A percentile compares a stretch with the other conserved stretches of the same genome.
phyloP scores from a whole-genome alignment of 2,113 vertebrate genomes.

The Coptodon rendalli region DNA sequence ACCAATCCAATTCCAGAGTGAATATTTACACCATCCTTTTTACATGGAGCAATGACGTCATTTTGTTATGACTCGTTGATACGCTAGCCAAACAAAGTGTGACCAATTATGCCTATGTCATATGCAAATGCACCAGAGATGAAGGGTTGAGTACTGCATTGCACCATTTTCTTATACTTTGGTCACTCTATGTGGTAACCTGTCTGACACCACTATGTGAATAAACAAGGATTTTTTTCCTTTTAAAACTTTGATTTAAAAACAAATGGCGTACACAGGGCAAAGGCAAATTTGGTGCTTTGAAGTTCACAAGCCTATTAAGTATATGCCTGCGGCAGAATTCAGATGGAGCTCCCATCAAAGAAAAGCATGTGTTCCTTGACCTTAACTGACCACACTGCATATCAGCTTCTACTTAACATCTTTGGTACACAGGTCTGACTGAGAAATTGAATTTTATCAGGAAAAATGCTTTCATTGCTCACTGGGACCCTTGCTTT shows the following conservation, averaged over 20 bases:
- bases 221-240: slow-evolving; percentile 5
- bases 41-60: background rate
- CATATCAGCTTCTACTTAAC: background rate
- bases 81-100: background rate
- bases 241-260: slow-evolving; percentile 22
- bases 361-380: slow-evolving; percentile 25
- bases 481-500: background rate
- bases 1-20: background rate
- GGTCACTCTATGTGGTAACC: background rate
- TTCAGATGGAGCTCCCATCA: slow-evolving; percentile 26
- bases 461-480: background rate
- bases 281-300: slow-evolving; percentile 38
- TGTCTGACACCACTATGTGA: background rate
- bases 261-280: slow-evolving; percentile 8
- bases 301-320: slow-evolving; percentile 48
- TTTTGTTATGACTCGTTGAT: background rate
- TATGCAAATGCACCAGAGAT: background rate
- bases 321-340: slow-evolving; percentile 14
- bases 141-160: background rate
- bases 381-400: slow-evolving; percentile 24
- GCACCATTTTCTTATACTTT: slow-evolving; percentile 5
- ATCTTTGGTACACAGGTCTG: background rate
- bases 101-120: background rate
- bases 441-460: background rate
- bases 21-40: background rate